Conservation (phyloP, 2,888 invertebrate genomes). For the Eupithecia insigniata region DNA sequence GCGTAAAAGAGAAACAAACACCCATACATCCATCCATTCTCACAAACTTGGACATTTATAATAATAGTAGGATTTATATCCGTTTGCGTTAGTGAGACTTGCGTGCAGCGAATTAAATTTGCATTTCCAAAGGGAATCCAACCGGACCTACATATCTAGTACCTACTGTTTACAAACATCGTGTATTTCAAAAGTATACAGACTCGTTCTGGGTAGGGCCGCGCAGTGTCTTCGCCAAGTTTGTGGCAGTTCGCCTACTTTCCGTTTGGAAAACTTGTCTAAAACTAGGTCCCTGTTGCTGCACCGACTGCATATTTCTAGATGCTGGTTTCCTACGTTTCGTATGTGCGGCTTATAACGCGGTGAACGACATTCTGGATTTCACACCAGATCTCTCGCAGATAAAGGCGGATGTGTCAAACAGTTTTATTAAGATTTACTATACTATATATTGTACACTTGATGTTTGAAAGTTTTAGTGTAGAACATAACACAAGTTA, state of each 20-base stretch:
- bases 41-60: too few species aligned
- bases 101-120: neutral
- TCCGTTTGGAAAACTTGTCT: conserved; percentile 80
- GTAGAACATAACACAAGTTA: neutral
- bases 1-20: too few species aligned
- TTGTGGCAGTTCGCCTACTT: conserved; percentile 74
- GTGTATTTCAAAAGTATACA: conserved; percentile 28
- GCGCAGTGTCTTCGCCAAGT: conserved; percentile 49
- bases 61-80: too few species aligned
- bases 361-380: conserved; percentile 42
- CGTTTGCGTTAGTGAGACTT: neutral
- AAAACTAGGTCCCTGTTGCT: conserved; percentile 69
- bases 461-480: neutral
- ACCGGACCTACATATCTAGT: conserved; percentile 20
- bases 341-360: conserved; percentile 44
- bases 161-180: conserved; percentile 35
- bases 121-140: conserved; percentile 16
- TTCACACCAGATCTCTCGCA: conserved; percentile 37
- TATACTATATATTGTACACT: neutral
- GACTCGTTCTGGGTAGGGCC: conserved; percentile 33
- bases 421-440: conserved; percentile 5
- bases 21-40: too few species aligned
- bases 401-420: conserved; percentile 31
- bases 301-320: conserved; percentile 69
- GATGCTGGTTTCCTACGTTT: conserved; percentile 58